Percentiles rank a stretch among this genome's conserved stretches.
phyloP scores from a whole-genome alignment of 2,113 vertebrate species.

The Perccottus glenii region DNA sequence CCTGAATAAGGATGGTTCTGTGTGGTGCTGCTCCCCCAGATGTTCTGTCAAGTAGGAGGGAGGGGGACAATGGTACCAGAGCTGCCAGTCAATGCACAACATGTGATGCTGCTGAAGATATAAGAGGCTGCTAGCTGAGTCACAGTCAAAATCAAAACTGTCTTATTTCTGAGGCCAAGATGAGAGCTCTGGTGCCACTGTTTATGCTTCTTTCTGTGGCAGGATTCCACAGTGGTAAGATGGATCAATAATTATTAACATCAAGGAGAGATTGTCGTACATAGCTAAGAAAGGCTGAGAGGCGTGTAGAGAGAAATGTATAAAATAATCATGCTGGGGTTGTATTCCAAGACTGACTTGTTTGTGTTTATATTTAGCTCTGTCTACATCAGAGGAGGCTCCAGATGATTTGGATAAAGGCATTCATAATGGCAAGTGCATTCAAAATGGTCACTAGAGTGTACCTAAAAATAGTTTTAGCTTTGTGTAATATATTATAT shows the following conservation, averaged over 20 bases:
- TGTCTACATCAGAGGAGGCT: slow-evolving; percentile 67
- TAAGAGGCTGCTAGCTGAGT: slow-evolving; percentile 46
- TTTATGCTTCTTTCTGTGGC: slow-evolving; percentile 64
- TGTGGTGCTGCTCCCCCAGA: slow-evolving; percentile 66
- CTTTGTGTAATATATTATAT: no score
- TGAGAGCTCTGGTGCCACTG: slow-evolving; percentile 60
- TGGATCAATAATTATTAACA: not conserved
- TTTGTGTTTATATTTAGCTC: slow-evolving; percentile 44
- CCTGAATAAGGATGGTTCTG: slow-evolving; percentile 72
- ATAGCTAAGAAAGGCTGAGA: not conserved
- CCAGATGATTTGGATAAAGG: slow-evolving; percentile 40
- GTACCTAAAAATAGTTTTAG: no score
- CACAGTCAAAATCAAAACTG: slow-evolving; percentile 18
- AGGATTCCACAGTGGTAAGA: slow-evolving; percentile 71
- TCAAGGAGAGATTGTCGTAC: not conserved
- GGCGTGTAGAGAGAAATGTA: not conserved
- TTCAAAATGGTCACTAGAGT: no score
- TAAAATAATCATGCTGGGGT: not conserved
- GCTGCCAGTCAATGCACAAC: slow-evolving; percentile 59
- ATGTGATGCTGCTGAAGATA: slow-evolving; percentile 70
- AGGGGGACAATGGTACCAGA: slow-evolving; percentile 74
- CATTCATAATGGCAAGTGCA: not conserved
- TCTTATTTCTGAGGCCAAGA: slow-evolving; percentile 37
- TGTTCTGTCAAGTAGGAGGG: slow-evolving; percentile 69
- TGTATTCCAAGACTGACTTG: not conserved